Conservation (phyloP, 1,140 invertebrate species). For the Tetragnatha versicolor region DNA sequence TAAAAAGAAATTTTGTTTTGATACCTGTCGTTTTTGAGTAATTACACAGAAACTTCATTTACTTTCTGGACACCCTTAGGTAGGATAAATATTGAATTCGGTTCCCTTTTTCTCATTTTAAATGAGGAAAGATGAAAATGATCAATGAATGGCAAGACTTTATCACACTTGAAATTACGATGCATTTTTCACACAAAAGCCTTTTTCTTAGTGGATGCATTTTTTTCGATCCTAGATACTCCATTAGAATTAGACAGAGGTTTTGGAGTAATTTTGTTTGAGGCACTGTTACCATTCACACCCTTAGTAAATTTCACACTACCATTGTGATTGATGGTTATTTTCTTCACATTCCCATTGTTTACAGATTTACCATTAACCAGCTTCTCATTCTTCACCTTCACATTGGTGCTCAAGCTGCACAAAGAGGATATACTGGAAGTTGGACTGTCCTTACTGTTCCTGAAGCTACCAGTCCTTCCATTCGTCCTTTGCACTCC, state of each 20-base stretch:
- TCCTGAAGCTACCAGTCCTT: conserved; percentile 1
- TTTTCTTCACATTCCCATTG: conserved; percentile 1
- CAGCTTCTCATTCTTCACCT: conserved; percentile 24
- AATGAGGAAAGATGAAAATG: too few relatives aligned
- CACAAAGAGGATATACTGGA: conserved; percentile 38
- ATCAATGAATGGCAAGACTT: too few relatives aligned
- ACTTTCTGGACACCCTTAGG: too few relatives aligned
- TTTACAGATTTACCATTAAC: not conserved
- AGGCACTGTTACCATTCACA: not conserved
- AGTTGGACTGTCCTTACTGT: not conserved
- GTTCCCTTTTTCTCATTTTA: too few relatives aligned
- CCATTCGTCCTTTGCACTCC: conserved; percentile 3
- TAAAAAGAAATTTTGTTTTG: too few relatives aligned
- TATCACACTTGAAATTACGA: too few relatives aligned
- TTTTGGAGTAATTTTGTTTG: not conserved
- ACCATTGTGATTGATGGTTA: conserved; percentile 43
- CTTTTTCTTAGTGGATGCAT: not conserved
- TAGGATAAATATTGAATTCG: too few relatives aligned
- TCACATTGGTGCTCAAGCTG: conserved; percentile 33
- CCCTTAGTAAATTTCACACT: conserved; percentile 33
- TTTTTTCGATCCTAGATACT: not conserved
- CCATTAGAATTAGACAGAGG: not conserved
- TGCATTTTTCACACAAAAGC: conserved; percentile 32
- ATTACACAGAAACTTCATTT: too few relatives aligned
- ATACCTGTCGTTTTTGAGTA: too few relatives aligned